Evolutionary conservation across 2,888 invertebrate genomes (phyloP), one percentile per base, ranked within the genome.

Genomic region (Craniophora ligustri): DNA sequence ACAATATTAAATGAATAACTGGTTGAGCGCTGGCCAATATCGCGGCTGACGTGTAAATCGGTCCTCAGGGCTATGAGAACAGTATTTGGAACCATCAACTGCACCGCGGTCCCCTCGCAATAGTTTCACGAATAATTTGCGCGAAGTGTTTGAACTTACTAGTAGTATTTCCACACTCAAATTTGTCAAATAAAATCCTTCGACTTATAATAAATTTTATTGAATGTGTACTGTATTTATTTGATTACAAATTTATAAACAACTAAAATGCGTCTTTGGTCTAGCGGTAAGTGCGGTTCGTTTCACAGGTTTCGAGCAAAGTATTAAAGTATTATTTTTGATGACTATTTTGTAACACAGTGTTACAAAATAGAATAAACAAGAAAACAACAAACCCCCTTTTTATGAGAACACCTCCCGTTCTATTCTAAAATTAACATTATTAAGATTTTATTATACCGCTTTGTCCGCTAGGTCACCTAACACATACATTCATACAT

Each of bases 121-220:
- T 80, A 83, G 83, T 86, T 87, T 76, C 76, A 67, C 55, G 76
- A 84, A 82, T 81, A 80, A 83, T 87, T 85, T 83, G 75, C 75
- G 66, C 66, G 55, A 67, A 73, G 73, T 66, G 28, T 13, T 18
- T 60, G 49, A 62, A 55, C 4, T 19, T 32, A 4, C n/a, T 6
- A n/a, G n/a, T n/a, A n/a, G 35, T 18, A 13, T 45, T 28, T 39
- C 10, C 2, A 21, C 40, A 21, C 8, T 54, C 18, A 18, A 49
- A 16, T 41, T 54, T 48, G 31, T 18, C 5, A 10, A 18, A 40
- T 39, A 26, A 59, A 58, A 67, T 53, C 32, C 15, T 38, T 31
- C 11, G 30, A 14, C 23, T 53, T 32, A n/a, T 32, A 45, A 45
- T 36, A 21, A 49, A 45, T 45, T 5, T 21, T 28, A 35, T 35